Conservation (phyloP, 2,888 invertebrate genomes). For the Ennomos fuscantarius region DNA sequence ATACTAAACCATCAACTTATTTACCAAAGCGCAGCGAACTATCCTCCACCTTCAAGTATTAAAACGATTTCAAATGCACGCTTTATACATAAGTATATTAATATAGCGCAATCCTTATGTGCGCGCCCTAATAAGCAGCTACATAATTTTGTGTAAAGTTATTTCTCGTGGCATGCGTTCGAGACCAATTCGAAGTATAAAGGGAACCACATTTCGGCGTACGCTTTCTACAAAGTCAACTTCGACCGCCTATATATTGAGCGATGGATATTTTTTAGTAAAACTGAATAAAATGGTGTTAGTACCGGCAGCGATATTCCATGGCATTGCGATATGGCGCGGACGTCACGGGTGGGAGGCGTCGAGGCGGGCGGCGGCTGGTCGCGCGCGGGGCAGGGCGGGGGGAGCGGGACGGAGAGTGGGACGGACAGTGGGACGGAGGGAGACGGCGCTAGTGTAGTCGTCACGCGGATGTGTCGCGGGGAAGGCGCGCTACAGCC, state of each 20-base stretch:
- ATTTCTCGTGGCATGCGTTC: conserved; percentile 59
- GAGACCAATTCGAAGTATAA: conserved; percentile 44
- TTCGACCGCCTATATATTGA: conserved; percentile 47
- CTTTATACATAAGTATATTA: conserved; percentile 36
- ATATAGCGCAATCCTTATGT: conserved; percentile 40
- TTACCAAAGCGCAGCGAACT: conserved; percentile 10
- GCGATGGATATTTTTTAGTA: conserved; percentile 72
- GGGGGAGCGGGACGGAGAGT: conserved; percentile 43
- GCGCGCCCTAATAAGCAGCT: conserved; percentile 57
- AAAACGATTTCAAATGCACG: conserved; percentile 39
- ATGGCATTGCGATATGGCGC: conserved; percentile 82
- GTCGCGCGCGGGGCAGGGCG: conserved; percentile 62
- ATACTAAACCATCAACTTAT: conserved; percentile 7
- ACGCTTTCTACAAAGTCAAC: conserved; percentile 30
- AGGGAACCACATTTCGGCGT: conserved; percentile 33
- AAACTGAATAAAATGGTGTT: conserved; percentile 83
- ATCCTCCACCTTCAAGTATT: conserved; percentile 24
- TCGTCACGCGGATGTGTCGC: conserved; percentile 43
- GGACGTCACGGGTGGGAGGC: conserved; percentile 76
- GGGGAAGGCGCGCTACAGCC: conserved; percentile 43
- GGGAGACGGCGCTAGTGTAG: conserved; percentile 38
- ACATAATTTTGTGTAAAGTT: conserved; percentile 46
- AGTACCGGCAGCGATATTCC: conserved; percentile 86
- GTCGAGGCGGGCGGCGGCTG: conserved; percentile 71
- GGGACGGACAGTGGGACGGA: conserved; percentile 29